A percentile compares a stretch with the other conserved stretches of the same genome.
phyloP scores from a whole-genome alignment of 92 coral and sea anemone species.

The Actinostola sp. region DNA sequence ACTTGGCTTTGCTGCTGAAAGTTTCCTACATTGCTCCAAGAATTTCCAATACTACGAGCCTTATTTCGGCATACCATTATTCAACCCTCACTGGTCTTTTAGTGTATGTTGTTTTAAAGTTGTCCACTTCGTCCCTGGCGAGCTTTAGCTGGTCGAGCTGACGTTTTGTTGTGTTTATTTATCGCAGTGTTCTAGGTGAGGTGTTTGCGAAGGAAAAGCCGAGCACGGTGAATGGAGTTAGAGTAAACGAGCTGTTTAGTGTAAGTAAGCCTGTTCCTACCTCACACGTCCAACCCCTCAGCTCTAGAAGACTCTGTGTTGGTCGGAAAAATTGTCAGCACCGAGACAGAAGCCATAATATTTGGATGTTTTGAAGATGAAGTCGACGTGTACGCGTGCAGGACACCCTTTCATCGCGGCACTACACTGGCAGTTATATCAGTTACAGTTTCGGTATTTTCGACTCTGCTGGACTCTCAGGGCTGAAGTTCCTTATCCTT shows the following conservation, averaged over 20 bases:
- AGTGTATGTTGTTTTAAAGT: conserved; percentile 31
- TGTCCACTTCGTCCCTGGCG: not conserved
- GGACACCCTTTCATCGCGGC: conserved; percentile 28
- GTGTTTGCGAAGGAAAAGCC: conserved; percentile 69
- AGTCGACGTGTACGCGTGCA: conserved; percentile 27
- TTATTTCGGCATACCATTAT: conserved; percentile 28
- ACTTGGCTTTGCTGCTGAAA: conserved; percentile 83
- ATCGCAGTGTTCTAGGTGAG: conserved; percentile 47
- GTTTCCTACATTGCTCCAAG: conserved; percentile 39
- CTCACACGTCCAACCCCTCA: conserved; percentile 37
- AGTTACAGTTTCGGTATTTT: conserved; percentile 7
- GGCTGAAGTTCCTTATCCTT: not conserved
- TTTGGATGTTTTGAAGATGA: conserved; percentile 42
- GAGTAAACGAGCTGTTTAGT: conserved; percentile 69
- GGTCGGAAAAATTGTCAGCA: conserved; percentile 27
- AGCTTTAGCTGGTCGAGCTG: conserved; percentile 15
- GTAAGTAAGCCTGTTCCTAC: conserved; percentile 81
- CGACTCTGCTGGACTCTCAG: conserved; percentile 14
- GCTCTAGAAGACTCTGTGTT: conserved; percentile 24
- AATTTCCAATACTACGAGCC: conserved; percentile 23
- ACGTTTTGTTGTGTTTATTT: conserved; percentile 28
- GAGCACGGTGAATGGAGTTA: conserved; percentile 85
- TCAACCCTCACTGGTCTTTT: conserved; percentile 16
- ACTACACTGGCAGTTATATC: conserved; percentile 13
- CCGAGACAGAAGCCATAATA: conserved; percentile 19